Evolutionary conservation across 1,140 invertebrate species (phyloP), one percentile per base, ranked within the genome.

Genomic region (Conus betulinus): DNA sequence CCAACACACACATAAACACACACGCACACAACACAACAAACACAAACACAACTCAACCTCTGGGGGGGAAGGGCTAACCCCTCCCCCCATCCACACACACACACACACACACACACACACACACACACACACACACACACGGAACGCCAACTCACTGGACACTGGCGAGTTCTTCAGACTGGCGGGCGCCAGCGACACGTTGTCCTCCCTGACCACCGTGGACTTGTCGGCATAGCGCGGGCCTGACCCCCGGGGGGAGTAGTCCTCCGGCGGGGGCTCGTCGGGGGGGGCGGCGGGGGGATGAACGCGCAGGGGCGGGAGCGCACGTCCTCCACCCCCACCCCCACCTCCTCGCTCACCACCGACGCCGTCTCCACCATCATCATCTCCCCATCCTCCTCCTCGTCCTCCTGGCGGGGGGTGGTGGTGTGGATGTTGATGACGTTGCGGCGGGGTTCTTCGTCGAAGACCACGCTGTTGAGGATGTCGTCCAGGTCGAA

Each of bases 221-320:
- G 76, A 79, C 84, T 90, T 87, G 88, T 93, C 87, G 1, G 87
- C 85, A 71, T 85, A 88, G 87, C 63, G 20, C 57, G 15, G 57
- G 92, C 17, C 91, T 91, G 6, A 92, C 90, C 6, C 91, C 89
- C n/a, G 89, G 88, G 90, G 67, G 90, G 89, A 76, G 90, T 51
- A 91, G 51, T 93, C 92, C 2, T 91, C 89, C 8, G 92, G 93
- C 13, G 94, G 93, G 1, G 93, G 94, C 81, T 93, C 93, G 13
- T 82, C 85, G 0, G 93, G 93, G n/a, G n/a, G 15, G 93, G 94
- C 10, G 93, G 94, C 6, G 94, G 92, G 2, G 94, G 91, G 51
- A 92, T 91, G 90, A 93, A 92, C 84, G 90, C 84, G 91, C 93
- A 90, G 76, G 92, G 92, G 78, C 89, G 90, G 86, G 67, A 88